Conservation (phyloP, 2,888 invertebrate species). For the Tuta absoluta region DNA sequence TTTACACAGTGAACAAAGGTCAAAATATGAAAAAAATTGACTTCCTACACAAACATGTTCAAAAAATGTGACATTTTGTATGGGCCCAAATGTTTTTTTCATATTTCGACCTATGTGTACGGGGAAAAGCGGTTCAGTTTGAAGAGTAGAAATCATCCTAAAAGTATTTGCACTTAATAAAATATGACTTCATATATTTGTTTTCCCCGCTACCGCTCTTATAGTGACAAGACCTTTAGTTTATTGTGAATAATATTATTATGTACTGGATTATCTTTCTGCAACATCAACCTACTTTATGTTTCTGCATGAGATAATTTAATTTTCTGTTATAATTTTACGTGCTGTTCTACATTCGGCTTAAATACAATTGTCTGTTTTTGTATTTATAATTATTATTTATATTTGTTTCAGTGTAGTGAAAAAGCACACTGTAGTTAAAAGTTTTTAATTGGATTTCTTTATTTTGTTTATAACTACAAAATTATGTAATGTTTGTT, state of each 20-base stretch:
- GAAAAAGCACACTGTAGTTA: background rate
- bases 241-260: constrained; percentile 39
- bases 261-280: constrained; percentile 44
- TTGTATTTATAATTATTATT: background rate
- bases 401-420: background rate
- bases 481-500: background rate
- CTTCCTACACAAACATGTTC: no score
- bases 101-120: no score
- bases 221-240: background rate
- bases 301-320: background rate
- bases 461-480: background rate
- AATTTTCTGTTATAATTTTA: background rate
- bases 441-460: background rate
- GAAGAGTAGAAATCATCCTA: no score
- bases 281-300: constrained; percentile 25
- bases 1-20: no score
- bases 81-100: no score
- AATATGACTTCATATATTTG: no score
- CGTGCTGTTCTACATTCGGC: background rate
- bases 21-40: no score
- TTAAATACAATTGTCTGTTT: background rate
- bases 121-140: no score
- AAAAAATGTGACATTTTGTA: no score
- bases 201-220: background rate
- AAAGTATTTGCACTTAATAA: no score